Conservation (phyloP, 2,113 vertebrate species). For the Megaptera novaeangliae region DNA sequence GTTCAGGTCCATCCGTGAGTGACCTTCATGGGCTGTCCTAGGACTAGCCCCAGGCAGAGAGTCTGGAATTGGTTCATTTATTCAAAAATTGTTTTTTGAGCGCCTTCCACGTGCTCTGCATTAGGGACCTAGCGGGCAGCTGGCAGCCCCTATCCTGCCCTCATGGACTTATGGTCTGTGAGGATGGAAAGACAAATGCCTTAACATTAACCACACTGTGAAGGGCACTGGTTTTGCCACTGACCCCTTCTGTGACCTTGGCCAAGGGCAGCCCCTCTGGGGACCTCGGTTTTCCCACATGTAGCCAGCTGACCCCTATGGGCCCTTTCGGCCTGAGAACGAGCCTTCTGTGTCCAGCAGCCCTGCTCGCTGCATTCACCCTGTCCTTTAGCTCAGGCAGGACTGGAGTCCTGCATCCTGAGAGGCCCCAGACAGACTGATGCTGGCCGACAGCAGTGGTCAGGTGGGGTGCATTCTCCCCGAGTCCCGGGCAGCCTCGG, state of each 20-base stretch:
- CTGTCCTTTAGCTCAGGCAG: background rate
- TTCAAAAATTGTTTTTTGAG: background rate
- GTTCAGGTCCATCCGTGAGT: rapidly evolving
- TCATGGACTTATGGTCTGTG: rapidly evolving
- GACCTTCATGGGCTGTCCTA: rapidly evolving
- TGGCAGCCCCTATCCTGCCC: too few relatives aligned
- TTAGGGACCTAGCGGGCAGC: background rate
- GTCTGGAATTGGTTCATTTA: background rate
- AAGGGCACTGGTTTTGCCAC: background rate
- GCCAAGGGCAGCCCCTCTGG: too few relatives aligned
- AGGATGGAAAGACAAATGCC: background rate
- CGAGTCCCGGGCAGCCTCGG: rapidly evolving
- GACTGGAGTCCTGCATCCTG: background rate
- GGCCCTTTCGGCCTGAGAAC: background rate
- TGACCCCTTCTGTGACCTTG: background rate
- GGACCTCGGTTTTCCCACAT: background rate
- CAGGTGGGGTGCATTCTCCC: rapidly evolving
- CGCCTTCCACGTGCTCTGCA: rapidly evolving
- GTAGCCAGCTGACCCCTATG: rapidly evolving
- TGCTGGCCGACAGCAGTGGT: rapidly evolving
- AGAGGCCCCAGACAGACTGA: background rate
- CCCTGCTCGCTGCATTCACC: rapidly evolving
- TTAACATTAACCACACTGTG: background rate
- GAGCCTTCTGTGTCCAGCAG: too few relatives aligned
- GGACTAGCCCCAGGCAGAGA: background rate